Base-by-base conservation (phyloP, 1,140 invertebrate species). In the Teleogryllus occipitalis region DNA sequence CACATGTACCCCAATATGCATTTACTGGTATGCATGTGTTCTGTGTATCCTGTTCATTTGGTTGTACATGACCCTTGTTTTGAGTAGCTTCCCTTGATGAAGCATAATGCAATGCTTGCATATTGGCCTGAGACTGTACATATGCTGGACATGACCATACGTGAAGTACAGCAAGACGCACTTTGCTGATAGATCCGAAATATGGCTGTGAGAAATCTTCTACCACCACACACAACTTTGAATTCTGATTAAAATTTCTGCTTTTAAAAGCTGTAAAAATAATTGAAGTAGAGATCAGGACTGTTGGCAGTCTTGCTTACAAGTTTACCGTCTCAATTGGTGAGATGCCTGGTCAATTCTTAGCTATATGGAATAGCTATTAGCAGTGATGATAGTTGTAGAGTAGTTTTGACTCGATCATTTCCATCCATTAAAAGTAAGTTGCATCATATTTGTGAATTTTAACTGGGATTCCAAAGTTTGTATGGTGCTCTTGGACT, bases 401-500 rank as follows among this genome's bases (percentile, higher is more conserved):
- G 18, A 18, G 54, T 65, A 10, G 18, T 65, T 65, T 18, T 65
- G 10, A 65, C 10, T 65, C 18, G 54, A 18, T 14, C 18, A 65
- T 65, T 65, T 65, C 54, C 54, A 65, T 18, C 54, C 54, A 65
- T 39, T 39, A 65, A 65, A 18, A 65, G 10, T 65, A 10, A 65
- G 54, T 65, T 65, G 18, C 18, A 18, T 65, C 27, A 39, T 39
- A 39, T 39, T 39, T 14, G 54, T 65, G 18, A 65, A 65, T 65
- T 65, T 65, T 65, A 65, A 65, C 54, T 65, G 18, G 54, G 54
- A 65, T 65, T 65, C 54, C 27, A 39, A 65, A 65, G 54, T 65
- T 65, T 65, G 54, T 65, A 65, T 65, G 54, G 54, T 65, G 54
- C 54, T 65, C 54, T 65, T 65, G 54, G 54, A 65, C 54, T 65